Base-by-base conservation (phyloP, 2,113 vertebrate genomes). In the Charadrius vociferus region DNA sequence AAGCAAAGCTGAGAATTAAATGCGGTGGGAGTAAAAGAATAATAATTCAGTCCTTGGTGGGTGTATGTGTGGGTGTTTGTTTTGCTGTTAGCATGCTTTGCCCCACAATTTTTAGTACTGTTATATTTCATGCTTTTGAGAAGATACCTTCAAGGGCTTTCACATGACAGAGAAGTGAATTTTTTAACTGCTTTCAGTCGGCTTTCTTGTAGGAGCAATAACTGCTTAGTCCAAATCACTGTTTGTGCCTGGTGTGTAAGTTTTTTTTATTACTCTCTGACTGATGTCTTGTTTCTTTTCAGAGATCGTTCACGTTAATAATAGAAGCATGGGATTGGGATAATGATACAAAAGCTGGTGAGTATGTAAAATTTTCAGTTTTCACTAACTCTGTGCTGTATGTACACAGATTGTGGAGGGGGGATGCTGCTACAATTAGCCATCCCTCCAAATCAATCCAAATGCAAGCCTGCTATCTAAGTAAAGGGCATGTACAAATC, bases 291-390 rank as follows among this genome's bases (percentile, higher is more conserved):
- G 37, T 97, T 72, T 93, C 96, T 94, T 98, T 96, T 37, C 98
- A 99, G 99, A 98, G 99, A 86, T 99, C 98, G 0, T 99, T 98
- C 97, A 99, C 99, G 1, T 98, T 99, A 97, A 98, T 99, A 55
- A 96, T 99, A 95, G 99, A 99, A 96, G 99, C 99, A 36, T 99
- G 99, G 99, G 99, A 99, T 97, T 98, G 98, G 98, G 99, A 99
- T 98, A 99, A 99, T 43, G 97, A 98, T 81, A 99, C 99, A 9
- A 98, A 98, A 75, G 95, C 97, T 52, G 99, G 99, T 99, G 96
- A 99, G 99, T 98, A n/a, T 73, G 30, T 62, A 27, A 79, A 94
- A 73, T 3, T 61, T 86, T 34, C 1, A 8, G 27, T 43, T 92
- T 88, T 30, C 37, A 15, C 19, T 81, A 73, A 20, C 1, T 79